phyloP scores from a whole-genome alignment of 2,888 invertebrate species.

The Sipha maydis region DNA sequence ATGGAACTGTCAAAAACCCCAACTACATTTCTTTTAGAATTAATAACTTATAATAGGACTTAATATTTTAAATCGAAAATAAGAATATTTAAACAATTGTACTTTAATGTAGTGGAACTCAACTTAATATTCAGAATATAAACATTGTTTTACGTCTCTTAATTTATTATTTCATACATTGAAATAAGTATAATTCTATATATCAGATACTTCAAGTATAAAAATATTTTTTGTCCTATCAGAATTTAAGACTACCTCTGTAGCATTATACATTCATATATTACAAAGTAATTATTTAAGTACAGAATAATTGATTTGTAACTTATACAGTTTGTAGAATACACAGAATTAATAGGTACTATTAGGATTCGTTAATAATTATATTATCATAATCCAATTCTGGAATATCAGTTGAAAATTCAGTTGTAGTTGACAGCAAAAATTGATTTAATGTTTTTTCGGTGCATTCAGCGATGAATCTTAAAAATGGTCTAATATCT shows the following conservation, averaged over 20 bases:
- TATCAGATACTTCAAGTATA: neutral
- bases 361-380: conserved; percentile 44
- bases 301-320: neutral
- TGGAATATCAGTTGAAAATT: conserved; percentile 69
- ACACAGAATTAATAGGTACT: neutral
- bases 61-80: neutral
- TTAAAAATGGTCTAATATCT: conserved; percentile 93
- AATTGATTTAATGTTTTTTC: conserved; percentile 89
- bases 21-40: neutral
- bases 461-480: conserved; percentile 94
- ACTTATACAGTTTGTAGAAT: neutral
- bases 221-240: neutral
- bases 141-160: no score
- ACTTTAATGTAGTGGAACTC: no score
- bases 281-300: neutral
- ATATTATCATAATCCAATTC: conserved; percentile 64
- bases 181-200: no score
- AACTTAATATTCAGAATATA: no score
- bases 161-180: no score
- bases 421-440: conserved; percentile 80
- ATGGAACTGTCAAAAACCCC: neutral
- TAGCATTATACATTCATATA: neutral
- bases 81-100: neutral
- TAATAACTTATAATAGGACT: no score
- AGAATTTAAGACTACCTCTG: neutral